Evolutionary conservation across 2,888 invertebrate species (phyloP), one percentile per base, ranked within the genome.

Genomic region (Phasia obesa): DNA sequence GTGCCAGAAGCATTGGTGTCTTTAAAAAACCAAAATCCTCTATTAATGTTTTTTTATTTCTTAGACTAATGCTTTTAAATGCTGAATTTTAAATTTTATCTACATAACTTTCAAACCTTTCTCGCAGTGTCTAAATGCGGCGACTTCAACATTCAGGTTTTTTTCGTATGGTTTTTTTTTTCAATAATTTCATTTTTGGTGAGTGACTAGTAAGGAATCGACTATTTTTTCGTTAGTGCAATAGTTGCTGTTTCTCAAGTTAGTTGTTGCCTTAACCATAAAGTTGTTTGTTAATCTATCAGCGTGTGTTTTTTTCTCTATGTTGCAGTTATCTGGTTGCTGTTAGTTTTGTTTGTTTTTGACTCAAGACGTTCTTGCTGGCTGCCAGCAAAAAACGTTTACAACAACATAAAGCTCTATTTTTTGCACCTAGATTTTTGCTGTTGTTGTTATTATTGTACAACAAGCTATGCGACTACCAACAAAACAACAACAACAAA

Each of bases 281-380:
- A 44, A 59, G 25, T 57, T 59, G 49, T 21, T 47, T 49, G 25
- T 51, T 27, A 23, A 51, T 38, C 5, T 17, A 49, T 73, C 27
- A 38, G 47, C 57, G 15, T 27, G 6, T 25, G 5, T 67, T 9
- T 57, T 9, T 27, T 38, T 44, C 23, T 69, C 38, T 53, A 55
- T 75, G 71, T 69, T 71, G 53, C 70, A 78, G 74, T 83, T 75
- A 81, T 84, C 84, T 81, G 60, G 42, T 70, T 84, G 70, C 79
- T 67, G 78, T 85, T 84, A 73, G 51, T 71, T 65, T n/a, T 84
- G 79, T 84, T 73, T 70, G 76, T 83, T 85, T 64, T 75, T 77
- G 62, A 65, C 81, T 78, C 83, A 85, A 86, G 85, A 23, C 17
- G 42, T 64, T 70, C 13, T 53, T 65, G 38, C 47, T 27, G 4